A percentile compares a stretch with the other conserved stretches of the same genome.
These are phyloP conservation scores for Pimephales promelas DNA, from an alignment of 2,113 vertebrate genomes.

Conservation along the genomic window DNA sequence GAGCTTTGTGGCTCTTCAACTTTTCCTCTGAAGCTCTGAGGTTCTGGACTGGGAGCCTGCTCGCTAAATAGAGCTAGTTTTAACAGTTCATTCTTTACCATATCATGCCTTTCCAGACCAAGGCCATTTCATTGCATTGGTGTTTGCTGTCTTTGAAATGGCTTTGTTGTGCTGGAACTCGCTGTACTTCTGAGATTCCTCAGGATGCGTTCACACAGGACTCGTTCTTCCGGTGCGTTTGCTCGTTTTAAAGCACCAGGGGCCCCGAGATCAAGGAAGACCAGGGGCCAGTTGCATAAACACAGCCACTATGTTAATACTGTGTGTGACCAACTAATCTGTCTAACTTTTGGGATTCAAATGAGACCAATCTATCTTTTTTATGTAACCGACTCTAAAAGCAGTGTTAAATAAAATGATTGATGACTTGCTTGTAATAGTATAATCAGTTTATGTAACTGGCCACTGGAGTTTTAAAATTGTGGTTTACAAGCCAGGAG, in stretches of 20 bases:
- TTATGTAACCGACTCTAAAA: too few relatives aligned
- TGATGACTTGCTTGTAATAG: too few relatives aligned
- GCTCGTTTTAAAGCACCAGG: neutral
- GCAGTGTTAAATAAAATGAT: too few relatives aligned
- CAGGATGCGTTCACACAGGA: neutral
- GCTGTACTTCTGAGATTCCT: neutral
- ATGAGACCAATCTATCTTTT: too few relatives aligned
- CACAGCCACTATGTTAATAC: too few relatives aligned
- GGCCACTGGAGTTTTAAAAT: neutral
- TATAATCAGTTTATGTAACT: too few relatives aligned
- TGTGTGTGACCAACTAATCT: too few relatives aligned
- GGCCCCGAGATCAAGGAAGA: neutral
- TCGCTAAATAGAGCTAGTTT: neutral
- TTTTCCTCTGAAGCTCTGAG: neutral
- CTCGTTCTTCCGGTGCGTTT: neutral
- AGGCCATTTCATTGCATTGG: neutral
- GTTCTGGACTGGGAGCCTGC: neutral
- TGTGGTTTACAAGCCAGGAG: neutral
- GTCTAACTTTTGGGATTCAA: too few relatives aligned
- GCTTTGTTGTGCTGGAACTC: neutral
- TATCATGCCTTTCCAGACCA: neutral
- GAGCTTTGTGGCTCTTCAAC: neutral
- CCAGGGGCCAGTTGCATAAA: neutral
- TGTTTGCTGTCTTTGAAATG: neutral
- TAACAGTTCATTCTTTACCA: neutral